phyloP scores from a whole-genome alignment of 2,113 vertebrate genomes.

The Entelurus aequoreus region DNA sequence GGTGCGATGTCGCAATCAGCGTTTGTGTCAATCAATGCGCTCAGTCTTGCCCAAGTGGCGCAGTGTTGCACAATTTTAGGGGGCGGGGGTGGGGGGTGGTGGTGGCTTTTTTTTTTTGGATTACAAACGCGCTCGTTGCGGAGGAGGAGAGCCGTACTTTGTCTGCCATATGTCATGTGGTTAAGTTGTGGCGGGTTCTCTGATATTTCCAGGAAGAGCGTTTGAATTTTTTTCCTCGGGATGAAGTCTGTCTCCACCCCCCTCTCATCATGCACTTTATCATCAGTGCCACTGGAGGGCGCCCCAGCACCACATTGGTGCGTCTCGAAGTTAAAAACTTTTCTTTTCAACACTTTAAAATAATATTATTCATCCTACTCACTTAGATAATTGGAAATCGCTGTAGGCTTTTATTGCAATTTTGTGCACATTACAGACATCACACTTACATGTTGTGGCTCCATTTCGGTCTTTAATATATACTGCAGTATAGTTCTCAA shows the following conservation, averaged over 20 bases:
- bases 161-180: constrained; percentile 70
- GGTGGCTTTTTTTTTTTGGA: neutral
- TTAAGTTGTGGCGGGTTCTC: constrained; percentile 76
- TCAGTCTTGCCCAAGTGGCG: constrained; percentile 11
- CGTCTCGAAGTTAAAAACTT: neutral
- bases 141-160: constrained; percentile 59
- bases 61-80: constrained; percentile 4
- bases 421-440: too few species aligned
- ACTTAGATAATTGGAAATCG: too few species aligned
- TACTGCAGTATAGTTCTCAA: too few species aligned
- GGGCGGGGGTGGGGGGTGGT: neutral
- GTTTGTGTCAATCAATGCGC: neutral
- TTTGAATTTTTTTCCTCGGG: constrained; percentile 68
- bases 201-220: constrained; percentile 74
- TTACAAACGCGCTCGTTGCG: constrained; percentile 26
- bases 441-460: too few species aligned
- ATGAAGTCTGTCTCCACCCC: constrained; percentile 55
- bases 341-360: neutral
- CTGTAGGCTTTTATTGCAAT: too few species aligned
- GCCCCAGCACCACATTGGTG: constrained; percentile 6
- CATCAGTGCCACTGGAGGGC: constrained; percentile 33
- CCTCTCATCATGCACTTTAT: constrained; percentile 10
- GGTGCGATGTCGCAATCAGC: constrained; percentile 61
- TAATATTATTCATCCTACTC: too few species aligned
- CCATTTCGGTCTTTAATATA: too few species aligned